phyloP scores from a whole-genome alignment of 2,888 invertebrate species.

The Bhutanitis thaidina region DNA sequence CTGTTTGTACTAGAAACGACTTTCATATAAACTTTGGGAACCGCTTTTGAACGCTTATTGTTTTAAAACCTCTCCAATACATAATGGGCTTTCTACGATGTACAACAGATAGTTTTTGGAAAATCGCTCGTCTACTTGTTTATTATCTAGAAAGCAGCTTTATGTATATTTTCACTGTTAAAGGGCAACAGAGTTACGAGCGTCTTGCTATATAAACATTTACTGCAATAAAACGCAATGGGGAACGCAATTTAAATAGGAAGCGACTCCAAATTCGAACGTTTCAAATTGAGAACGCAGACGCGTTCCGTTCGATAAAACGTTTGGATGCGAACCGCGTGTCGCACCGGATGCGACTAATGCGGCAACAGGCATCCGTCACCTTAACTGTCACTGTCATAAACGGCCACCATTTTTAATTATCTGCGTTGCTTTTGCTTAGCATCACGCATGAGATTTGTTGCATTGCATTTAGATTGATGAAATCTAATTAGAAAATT shows the following conservation, averaged over 20 bases:
- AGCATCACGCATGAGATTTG: conserved; percentile 3
- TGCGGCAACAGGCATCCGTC: conserved; percentile 63
- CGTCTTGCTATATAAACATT: not conserved
- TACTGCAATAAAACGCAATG: not conserved
- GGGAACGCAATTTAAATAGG: conserved; percentile 5
- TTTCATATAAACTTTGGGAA: too few species aligned
- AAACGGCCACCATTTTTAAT: conserved; percentile 29
- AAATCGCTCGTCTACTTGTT: too few species aligned
- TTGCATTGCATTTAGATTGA: too few species aligned
- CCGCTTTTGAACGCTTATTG: too few species aligned
- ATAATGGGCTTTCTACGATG: too few species aligned
- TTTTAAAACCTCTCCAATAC: too few species aligned
- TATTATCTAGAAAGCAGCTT: not conserved
- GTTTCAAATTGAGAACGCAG: conserved; percentile 51
- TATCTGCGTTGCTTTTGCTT: conserved; percentile 13
- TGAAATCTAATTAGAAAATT: not conserved
- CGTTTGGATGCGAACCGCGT: conserved; percentile 40
- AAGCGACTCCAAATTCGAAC: conserved; percentile 34
- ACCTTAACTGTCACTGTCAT: conserved; percentile 32
- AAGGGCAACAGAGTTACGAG: not conserved
- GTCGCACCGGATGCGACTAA: conserved; percentile 56
- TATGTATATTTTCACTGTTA: not conserved
- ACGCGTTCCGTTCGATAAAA: conserved; percentile 49
- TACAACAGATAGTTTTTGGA: too few species aligned
- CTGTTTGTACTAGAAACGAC: too few species aligned